phyloP scores from a whole-genome alignment of 2,888 invertebrate species.

The Apamea crenata region DNA sequence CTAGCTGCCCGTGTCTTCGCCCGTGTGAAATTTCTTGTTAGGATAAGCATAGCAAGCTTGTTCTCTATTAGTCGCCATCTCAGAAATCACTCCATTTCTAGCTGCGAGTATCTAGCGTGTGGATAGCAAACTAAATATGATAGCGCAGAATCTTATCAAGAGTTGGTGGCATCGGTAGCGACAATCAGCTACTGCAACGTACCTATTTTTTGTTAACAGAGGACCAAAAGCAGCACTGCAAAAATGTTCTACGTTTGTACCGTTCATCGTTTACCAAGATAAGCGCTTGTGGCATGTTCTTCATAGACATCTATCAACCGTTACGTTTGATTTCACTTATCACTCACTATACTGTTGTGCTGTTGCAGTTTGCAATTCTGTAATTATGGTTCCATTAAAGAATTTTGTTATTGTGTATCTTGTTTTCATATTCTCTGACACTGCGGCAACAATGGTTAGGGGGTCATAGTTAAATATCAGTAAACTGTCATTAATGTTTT shows the following conservation, averaged over 20 bases:
- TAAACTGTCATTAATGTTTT: neutral
- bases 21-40: too few species aligned
- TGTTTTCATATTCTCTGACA: neutral
- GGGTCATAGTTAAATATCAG: neutral
- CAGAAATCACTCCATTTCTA: neutral
- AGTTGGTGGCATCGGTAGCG: neutral
- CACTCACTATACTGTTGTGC: neutral
- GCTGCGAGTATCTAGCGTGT: neutral
- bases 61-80: neutral
- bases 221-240: neutral
- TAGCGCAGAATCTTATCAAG: neutral
- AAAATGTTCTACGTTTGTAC: neutral
- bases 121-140: neutral
- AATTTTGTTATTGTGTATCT: neutral
- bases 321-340: neutral
- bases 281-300: neutral
- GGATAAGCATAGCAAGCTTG: neutral
- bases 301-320: neutral
- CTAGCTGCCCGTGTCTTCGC: too few species aligned
- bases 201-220: neutral
- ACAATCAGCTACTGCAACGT: neutral
- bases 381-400: neutral
- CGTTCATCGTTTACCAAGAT: constrained; percentile 1
- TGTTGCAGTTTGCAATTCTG: neutral
- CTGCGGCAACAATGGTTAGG: neutral